Evolutionary conservation across 2,888 invertebrate genomes (phyloP), one percentile per base, ranked within the genome.

Genomic region (Baccha elongata): DNA sequence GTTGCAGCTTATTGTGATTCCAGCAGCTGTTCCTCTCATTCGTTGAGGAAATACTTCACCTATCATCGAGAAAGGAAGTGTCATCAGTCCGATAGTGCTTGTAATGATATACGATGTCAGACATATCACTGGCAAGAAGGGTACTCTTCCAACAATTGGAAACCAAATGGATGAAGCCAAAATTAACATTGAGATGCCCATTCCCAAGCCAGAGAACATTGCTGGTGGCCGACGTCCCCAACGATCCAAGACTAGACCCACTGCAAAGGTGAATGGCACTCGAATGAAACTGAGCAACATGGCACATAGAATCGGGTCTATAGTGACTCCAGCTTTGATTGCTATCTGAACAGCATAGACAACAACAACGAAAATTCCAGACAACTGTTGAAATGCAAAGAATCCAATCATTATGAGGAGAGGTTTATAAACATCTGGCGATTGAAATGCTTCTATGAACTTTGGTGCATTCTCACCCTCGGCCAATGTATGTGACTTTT

Each of bases 31-130:
- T 0, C 93, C 94, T 46, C 93, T 89, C 0, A 92, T 91, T 71
- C 90, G 91, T 0, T 91, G 91, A 0, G 94, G 92, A 86, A 94
- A 94, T 0, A 94, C 91, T 89, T 95, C 94, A 0, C 94, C 94
- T 75, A 93, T 93, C 92, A 95, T 92, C 23, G 94, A 92, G 93
- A 94, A 95, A 0, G 94, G 94, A 42, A 95, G 87, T 0, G 94
- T 93, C 15, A 93, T 85, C 13, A 86, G 65, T 0, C 94, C 86
- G 10, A 86, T 64, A 11, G 85, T 87, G 86, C 86, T 93, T 88
- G 10, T 94, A 88, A 85, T 92, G 91, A 44, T 91, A 87, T 64
- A 86, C 50, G 85, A 73, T 37, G 86, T 78, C 32, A 86, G 85
- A 55, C 85, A 85, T 8, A 73, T 19, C 11, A 86, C 83, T 5